These are phyloP conservation scores for Drosophila mauritiana DNA, from an alignment of 1,140 invertebrate species.

Conservation along the genomic window DNA sequence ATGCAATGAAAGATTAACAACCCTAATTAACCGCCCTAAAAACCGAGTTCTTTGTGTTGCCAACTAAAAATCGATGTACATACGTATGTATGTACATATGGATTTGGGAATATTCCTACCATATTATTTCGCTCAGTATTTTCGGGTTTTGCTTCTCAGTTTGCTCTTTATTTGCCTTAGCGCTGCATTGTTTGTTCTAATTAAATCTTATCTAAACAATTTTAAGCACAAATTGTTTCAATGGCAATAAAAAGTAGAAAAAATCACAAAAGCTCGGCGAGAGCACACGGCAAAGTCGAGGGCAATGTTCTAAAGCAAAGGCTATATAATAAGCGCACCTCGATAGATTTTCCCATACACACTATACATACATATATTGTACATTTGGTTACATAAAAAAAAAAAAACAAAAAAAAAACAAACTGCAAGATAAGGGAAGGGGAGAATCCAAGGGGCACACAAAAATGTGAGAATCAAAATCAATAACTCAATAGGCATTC, in stretches of 20 bases:
- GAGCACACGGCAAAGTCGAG: slow-evolving; percentile 7
- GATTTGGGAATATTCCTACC: not conserved
- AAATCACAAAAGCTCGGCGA: not conserved
- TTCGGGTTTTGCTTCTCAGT: not conserved
- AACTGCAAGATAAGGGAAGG: not conserved
- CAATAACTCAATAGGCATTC: slow-evolving; percentile 43
- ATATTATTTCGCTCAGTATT: not conserved
- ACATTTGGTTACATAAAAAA: slow-evolving; percentile 14
- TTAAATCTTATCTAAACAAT: slow-evolving; percentile 65
- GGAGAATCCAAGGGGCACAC: not conserved
- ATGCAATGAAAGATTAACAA: not conserved
- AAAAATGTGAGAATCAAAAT: slow-evolving; percentile 49
- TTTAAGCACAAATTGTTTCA: slow-evolving; percentile 45
- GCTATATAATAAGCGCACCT: slow-evolving; percentile 6
- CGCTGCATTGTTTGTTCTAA: slow-evolving; percentile 27
- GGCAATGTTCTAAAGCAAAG: slow-evolving; percentile 20
- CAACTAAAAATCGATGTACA: too few species aligned
- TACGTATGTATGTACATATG: too few species aligned
- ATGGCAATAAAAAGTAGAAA: slow-evolving; percentile 11
- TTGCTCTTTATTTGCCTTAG: not conserved
- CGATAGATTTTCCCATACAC: slow-evolving; percentile 3
- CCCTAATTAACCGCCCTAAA: not conserved
- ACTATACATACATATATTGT: not conserved
- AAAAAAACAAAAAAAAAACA: not conserved
- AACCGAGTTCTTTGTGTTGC: not conserved